Evolutionary conservation across 92 coral and sea anemone genomes (phyloP), one percentile per base, ranked within the genome.

Genomic region (Palythoa caribaeorum): DNA sequence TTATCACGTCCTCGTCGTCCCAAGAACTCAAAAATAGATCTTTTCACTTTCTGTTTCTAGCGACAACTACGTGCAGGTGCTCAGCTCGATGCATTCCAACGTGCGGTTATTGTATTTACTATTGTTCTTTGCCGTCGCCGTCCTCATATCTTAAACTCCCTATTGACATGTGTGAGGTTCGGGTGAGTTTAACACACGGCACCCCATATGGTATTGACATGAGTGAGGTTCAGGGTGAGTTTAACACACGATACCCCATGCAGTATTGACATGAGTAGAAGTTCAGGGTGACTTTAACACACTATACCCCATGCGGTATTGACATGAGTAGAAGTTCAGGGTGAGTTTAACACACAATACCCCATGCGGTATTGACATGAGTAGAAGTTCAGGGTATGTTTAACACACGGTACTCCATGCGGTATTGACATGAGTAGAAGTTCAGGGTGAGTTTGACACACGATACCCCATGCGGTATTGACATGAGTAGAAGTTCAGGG

Each of bases 361-460:
- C 14, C 6, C 39, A 40, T 5, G 6, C 3, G 89, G 94, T 63
- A 92, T 97, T 28, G 99, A 97, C 90, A 76, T 28, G 28, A 95
- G 84, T 96, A 92, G 78, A 89, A 87, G 87, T 66, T 75, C 90
- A 63, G 98, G 95, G 98, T 94, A 52, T 57, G 78, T 78, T 2
- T 1, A 38, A n/a, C 39, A 14, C 12, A 10, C 21, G 20, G 0
- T 37, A 63, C 36, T 14, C 6, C 39, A 40, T 5, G 6, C 3
- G 89, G 94, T 63, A 92, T 97, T 28, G 99, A 97, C 90, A 76
- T 28, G 28, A 95, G 84, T 96, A 92, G 78, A 89, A 87, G 87
- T 66, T 75, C 90, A 63, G 98, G 95, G 98, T 94, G 60, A 68
- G 78, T 78, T 2, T 1, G 16, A n/a, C 39, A 14, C 12, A 10